These are phyloP conservation scores for Eupeodes luniger DNA, from an alignment of 2,888 invertebrate species.

Conservation along the genomic window DNA sequence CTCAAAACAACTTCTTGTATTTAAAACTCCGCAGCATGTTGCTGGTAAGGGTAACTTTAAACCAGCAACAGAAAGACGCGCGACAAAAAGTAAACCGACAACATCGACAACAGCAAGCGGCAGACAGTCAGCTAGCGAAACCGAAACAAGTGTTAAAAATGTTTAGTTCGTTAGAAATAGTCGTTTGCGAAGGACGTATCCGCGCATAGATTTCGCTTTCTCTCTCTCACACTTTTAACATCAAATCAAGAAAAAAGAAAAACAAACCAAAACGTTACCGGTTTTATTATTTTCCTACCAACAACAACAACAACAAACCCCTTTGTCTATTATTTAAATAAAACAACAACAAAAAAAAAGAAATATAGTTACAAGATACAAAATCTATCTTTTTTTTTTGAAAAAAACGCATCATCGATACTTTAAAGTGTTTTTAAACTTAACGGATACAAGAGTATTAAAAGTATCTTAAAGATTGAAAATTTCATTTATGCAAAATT, in stretches of 20 bases:
- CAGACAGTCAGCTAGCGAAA: not conserved
- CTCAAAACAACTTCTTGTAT: conserved; percentile 48
- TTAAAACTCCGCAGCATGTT: conserved; percentile 54
- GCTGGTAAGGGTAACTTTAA: conserved; percentile 53
- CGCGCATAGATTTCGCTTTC: conserved; percentile 54
- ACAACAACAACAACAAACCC: not conserved
- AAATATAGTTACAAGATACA: conserved; percentile 36
- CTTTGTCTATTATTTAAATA: not conserved
- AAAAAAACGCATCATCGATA: too few species aligned
- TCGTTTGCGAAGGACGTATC: conserved; percentile 66
- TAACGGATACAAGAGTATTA: conserved; percentile 6
- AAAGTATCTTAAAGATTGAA: conserved; percentile 7
- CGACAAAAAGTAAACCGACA: not conserved
- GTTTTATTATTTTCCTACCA: conserved; percentile 54
- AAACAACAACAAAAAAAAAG: not conserved
- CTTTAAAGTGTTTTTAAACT: not conserved
- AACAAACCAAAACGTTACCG: conserved; percentile 47
- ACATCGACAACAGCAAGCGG: not conserved
- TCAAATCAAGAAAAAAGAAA: conserved; percentile 25
- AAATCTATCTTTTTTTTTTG: not conserved
- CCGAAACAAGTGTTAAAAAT: conserved; percentile 68
- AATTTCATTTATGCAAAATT: not conserved
- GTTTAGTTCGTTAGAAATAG: conserved; percentile 72
- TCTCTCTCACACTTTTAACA: not conserved
- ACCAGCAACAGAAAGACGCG: not conserved